Evolutionary conservation across 2,113 vertebrate genomes (phyloP), one percentile per base, ranked within the genome.

Genomic region (Vidua macroura): DNA sequence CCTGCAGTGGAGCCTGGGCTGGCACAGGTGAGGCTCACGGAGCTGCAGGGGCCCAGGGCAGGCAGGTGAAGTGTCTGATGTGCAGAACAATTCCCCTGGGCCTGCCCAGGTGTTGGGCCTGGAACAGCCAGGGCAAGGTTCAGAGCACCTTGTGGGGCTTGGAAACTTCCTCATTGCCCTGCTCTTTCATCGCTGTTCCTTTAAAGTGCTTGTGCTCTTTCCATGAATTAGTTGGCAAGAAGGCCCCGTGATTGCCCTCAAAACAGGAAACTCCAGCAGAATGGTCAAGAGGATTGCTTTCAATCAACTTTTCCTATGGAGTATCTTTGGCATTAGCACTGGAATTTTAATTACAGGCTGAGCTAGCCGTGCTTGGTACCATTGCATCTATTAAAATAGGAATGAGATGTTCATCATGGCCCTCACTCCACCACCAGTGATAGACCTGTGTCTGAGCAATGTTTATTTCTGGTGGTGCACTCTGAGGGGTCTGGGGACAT

Each of bases 311-410:
- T 64, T 84, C 84, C 58, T 44, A 4, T 28, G 74, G 58, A 76
- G 31, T 56, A 73, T 72, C 93, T 90, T 49, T 76, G 92, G 75
- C n/a, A 49, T 85, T 49, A 44, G 53, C 4, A 0, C 33, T 76
- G 90, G 90, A 85, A 79, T 93, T 75, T 75, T 93, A 89, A 96
- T 96, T 87, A 82, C 44, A 92, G 81, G 58, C 84, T 49, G 59
- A 92, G 35, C 37, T 31, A 31, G 53, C 46, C 0, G 0, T 64
- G 86, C 46, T 62, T 64, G 70, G 39, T 68, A 15, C n/a, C 66
- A 55, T 0, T 39, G 30, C 81, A 18, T 44, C 39, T 13, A 23
- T 84, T 86, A 33, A 75, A 53, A 30, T 3, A 27, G 53, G 41
- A 31, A 15, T 25, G 73, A 56, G 52, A 30, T n/a, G 46, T 12